Evolutionary conservation across 2,113 vertebrate genomes (phyloP).

Genomic region (Corythornis madagascariensis): DNA sequence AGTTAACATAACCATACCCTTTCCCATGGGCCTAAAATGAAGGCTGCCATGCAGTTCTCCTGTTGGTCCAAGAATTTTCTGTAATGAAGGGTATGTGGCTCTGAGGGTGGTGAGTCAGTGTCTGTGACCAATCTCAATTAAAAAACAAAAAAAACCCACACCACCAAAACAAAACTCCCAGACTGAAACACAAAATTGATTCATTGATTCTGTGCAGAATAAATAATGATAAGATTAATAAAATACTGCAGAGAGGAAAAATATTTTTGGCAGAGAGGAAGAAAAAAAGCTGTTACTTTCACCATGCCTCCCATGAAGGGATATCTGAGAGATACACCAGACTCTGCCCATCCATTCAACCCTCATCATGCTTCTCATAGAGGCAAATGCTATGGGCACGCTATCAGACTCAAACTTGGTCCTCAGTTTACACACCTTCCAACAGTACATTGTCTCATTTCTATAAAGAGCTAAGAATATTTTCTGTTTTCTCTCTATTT

Average conservation of each 20-base stretch:
- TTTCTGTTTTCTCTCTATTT: not conserved
- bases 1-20: not conserved
- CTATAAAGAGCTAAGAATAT: not conserved
- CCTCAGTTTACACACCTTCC: not conserved
- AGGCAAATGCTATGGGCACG: not conserved
- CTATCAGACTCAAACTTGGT: not conserved
- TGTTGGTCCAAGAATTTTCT: not conserved
- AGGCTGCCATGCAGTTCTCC: not conserved
- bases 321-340: not conserved
- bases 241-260: not conserved
- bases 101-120: too few relatives aligned
- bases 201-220: not conserved
- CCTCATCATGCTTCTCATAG: not conserved
- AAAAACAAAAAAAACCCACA: not conserved
- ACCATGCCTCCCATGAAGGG: not conserved
- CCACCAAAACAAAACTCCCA: not conserved
- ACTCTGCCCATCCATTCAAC: not conserved
- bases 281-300: not conserved
- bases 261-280: not conserved
- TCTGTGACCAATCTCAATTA: not conserved
- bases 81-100: not conserved
- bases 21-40: not conserved
- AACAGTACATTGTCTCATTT: too few relatives aligned
- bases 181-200: not conserved
- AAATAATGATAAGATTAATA: not conserved